Evolutionary conservation across 1,140 invertebrate genomes (phyloP).

Genomic region (Trichonephila inaurata): DNA sequence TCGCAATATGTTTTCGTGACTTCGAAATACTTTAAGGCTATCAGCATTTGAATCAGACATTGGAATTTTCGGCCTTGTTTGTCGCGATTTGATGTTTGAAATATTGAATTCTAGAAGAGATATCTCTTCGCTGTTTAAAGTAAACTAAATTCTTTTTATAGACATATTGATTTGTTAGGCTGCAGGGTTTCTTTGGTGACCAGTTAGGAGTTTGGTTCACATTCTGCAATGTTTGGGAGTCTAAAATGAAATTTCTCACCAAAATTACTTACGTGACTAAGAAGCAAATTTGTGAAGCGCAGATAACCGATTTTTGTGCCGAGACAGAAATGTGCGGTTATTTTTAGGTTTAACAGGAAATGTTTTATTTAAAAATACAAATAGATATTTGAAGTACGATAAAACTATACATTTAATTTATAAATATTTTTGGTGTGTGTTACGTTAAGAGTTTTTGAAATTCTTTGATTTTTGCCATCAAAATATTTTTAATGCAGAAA

Average conservation of each 20-base stretch:
- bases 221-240: background rate
- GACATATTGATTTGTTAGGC: background rate
- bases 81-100: background rate
- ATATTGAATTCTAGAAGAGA: background rate
- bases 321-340: background rate
- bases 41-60: too few relatives aligned
- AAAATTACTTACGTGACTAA: conserved; percentile 33
- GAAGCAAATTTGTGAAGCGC: background rate
- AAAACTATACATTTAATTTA: too few relatives aligned
- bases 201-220: background rate
- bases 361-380: too few relatives aligned
- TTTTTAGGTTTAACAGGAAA: background rate
- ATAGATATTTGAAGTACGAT: too few relatives aligned
- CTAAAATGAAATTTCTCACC: conserved; percentile 8
- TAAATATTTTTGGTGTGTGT: too few relatives aligned
- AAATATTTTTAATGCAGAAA: too few relatives aligned
- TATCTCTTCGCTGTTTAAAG: background rate
- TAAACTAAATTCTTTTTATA: background rate
- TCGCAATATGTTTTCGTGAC: too few relatives aligned
- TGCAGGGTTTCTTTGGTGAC: background rate
- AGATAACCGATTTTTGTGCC: background rate
- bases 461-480: too few relatives aligned
- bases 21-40: too few relatives aligned
- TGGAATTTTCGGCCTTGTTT: too few relatives aligned
- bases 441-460: too few relatives aligned